Evolutionary conservation across 2,888 invertebrate species (phyloP), one percentile per base, ranked within the genome.

Genomic region (Andrena marginata): DNA sequence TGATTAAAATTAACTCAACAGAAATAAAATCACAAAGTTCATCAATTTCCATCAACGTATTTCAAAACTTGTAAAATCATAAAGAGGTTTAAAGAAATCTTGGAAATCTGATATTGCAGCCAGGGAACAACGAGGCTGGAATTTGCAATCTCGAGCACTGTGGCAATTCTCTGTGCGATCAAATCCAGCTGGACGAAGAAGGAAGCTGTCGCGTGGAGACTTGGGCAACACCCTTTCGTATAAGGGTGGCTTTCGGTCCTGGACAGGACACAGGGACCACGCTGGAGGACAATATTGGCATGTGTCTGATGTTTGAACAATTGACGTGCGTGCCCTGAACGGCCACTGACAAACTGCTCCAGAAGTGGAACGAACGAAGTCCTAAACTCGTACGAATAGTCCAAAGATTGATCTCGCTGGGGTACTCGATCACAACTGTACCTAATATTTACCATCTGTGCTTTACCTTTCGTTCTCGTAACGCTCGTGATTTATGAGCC

Each of bases 211-310:
- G 96, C 31, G 96, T 98, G 60, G 97, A 98, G 94, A 97, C 96
- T 63, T 96, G 96, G 35, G 96, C 96, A 5, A 96, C 96, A 0
- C 98, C 98, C 0, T 98, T 97, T 93, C 96, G 96, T 20, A 96
- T 98, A 54, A 96, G 97, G 6, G 95, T 98, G 0, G 96, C 97
- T 90, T 97, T 98, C 92, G 97, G 97, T 0, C 95, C 96, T 1
- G 92, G 94, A n/a, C 96, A 96, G 88, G 95, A 96, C 29, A 91
- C 88, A 35, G 90, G 89, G 20, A 91, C 89, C 56, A 96, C 96
- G 51, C 96, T 97, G 0, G 98, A 98, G 86, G 97, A 98, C 84
- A 97, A 97, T 91, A 96, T 97, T 51, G 98, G 98, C 31, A 97
- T 97, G 95, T 98, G 98, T 90, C 93, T 98, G 65, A 95, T 95